Conservation (phyloP, 1,140 invertebrate genomes). For the Prorops nasuta region DNA sequence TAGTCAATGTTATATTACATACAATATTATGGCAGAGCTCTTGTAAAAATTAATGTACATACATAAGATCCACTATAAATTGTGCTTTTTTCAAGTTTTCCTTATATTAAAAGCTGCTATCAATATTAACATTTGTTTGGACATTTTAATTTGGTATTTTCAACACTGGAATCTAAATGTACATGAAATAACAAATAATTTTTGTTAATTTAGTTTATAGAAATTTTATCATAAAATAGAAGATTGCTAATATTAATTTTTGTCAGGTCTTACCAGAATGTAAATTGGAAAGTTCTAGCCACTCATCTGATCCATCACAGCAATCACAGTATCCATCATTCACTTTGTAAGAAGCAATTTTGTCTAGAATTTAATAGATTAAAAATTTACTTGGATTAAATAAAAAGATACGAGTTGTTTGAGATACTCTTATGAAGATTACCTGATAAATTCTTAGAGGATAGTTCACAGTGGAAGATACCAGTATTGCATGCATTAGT, state of each 20-base stretch:
- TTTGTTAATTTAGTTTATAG: too few species aligned
- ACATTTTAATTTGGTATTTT: slow-evolving; percentile 12
- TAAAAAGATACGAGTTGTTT: too few species aligned
- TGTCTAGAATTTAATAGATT: slow-evolving; percentile 21
- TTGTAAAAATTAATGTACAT: too few species aligned
- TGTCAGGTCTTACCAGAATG: neutral
- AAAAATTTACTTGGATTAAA: neutral
- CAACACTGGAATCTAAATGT: too few species aligned
- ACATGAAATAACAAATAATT: too few species aligned
- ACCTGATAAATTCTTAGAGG: slow-evolving; percentile 19
- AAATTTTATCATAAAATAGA: too few species aligned
- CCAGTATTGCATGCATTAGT: slow-evolving; percentile 85
- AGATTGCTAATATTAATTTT: too few species aligned
- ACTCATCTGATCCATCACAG: slow-evolving; percentile 82
- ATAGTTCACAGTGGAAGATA: slow-evolving; percentile 70
- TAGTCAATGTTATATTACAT: neutral
- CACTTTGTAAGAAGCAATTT: slow-evolving; percentile 69
- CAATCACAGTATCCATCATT: slow-evolving; percentile 95
- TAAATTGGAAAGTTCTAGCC: slow-evolving; percentile 36
- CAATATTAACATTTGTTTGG: slow-evolving; percentile 19
- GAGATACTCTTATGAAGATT: neutral
- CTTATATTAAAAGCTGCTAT: too few species aligned
- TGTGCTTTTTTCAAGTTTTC: too few species aligned
- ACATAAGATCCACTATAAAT: too few species aligned
- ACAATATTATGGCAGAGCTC: too few species aligned